Percentiles rank a stretch among this genome's conserved stretches.
phyloP scores from a whole-genome alignment of 2,888 invertebrate species.

The Cataglyphis albicans region DNA sequence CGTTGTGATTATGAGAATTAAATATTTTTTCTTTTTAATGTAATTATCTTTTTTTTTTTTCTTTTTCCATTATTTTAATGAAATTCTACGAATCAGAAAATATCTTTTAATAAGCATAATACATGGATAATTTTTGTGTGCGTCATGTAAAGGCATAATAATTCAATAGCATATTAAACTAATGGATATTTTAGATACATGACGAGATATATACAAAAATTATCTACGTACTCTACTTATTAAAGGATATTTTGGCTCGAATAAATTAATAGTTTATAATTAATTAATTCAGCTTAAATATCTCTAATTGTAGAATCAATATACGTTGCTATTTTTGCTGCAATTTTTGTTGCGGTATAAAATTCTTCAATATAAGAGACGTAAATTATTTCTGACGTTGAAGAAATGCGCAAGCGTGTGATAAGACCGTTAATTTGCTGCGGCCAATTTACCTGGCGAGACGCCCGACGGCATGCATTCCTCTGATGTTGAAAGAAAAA shows the following conservation, averaged over 20 bases:
- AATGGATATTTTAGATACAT: not conserved
- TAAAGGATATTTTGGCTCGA: not conserved
- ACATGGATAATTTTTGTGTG: not conserved
- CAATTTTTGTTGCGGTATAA: not conserved
- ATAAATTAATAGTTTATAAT: slow-evolving; percentile 1
- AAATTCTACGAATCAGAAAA: not conserved
- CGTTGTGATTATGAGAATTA: not conserved
- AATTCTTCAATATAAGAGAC: not conserved
- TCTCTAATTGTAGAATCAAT: not conserved
- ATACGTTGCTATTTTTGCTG: not conserved
- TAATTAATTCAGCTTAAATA: not conserved
- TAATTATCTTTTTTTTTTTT: not conserved
- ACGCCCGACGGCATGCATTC: slow-evolving; percentile 21
- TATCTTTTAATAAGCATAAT: not conserved
- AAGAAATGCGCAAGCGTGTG: slow-evolving; percentile 52
- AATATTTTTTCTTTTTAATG: not conserved
- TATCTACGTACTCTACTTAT: not conserved
- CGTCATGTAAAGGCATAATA: not conserved
- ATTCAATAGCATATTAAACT: not conserved
- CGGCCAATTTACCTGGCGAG: slow-evolving; percentile 62
- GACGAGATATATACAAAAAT: not conserved
- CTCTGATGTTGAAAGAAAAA: slow-evolving; percentile 50
- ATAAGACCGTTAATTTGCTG: slow-evolving; percentile 67
- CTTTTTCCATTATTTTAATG: not conserved
- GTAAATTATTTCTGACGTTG: slow-evolving; percentile 59